phyloP scores from a whole-genome alignment of 2,888 invertebrate species.

The Meghimatium bilineatum region DNA sequence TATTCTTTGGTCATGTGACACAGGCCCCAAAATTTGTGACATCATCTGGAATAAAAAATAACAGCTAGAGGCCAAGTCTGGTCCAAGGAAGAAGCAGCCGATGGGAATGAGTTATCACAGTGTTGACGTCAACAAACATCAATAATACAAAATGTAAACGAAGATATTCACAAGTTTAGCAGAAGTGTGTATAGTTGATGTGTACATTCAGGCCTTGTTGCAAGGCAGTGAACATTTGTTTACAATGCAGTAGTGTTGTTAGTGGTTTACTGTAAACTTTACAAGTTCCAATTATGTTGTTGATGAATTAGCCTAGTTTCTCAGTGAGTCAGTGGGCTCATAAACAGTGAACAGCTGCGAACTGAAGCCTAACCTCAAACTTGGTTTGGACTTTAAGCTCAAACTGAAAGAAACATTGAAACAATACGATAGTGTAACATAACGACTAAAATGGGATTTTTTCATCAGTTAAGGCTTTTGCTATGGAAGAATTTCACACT shows the following conservation, averaged over 20 bases:
- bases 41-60: slow-evolving; percentile 31
- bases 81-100: slow-evolving; percentile 12
- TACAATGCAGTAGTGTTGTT: too few species aligned
- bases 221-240: neutral
- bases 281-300: neutral
- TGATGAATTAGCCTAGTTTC: neutral
- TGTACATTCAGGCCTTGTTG: neutral
- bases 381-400: neutral
- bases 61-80: neutral
- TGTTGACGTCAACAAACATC: neutral
- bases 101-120: slow-evolving; percentile 19
- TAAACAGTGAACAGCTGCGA: slow-evolving; percentile 27
- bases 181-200: neutral
- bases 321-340: neutral
- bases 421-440: neutral
- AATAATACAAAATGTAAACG: slow-evolving; percentile 2
- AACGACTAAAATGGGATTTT: slow-evolving; percentile 68
- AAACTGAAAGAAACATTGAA: slow-evolving; percentile 5
- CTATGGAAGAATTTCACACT: slow-evolving; percentile 78
- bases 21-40: slow-evolving; percentile 8
- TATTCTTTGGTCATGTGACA: slow-evolving; percentile 54
- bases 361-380: neutral
- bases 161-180: neutral
- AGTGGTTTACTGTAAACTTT: neutral
- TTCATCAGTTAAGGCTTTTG: slow-evolving; percentile 76